A percentile compares a stretch with the other conserved stretches of the same genome.
phyloP scores from a whole-genome alignment of 2,888 invertebrate genomes.

The Scaeva pyrastri region DNA sequence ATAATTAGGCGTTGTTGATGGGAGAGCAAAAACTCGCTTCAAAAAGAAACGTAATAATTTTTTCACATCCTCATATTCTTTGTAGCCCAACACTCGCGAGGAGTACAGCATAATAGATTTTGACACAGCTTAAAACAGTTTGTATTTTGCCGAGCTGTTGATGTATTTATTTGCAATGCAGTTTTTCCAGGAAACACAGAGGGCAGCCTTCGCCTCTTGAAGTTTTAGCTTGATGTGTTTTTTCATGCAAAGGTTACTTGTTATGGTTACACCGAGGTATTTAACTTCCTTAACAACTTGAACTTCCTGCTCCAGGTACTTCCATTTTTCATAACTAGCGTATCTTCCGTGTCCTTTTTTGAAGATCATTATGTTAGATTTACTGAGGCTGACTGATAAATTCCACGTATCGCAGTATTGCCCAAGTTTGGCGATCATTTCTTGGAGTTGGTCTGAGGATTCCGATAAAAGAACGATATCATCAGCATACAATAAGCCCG shows the following conservation, averaged over 20 bases:
- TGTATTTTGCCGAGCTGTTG: neutral
- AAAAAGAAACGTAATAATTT: neutral
- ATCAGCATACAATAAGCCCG: neutral
- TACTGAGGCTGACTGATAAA: neutral
- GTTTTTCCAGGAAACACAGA: too few species aligned
- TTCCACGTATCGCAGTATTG: neutral
- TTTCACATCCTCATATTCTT: neutral
- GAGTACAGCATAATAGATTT: neutral
- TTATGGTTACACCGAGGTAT: too few species aligned
- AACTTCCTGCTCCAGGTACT: too few species aligned
- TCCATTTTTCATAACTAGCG: neutral
- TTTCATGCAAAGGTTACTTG: too few species aligned
- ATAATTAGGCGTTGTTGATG: too few species aligned
- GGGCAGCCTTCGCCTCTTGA: too few species aligned
- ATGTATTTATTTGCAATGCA: neutral
- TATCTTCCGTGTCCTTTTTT: constrained; percentile 52
- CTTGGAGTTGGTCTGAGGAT: neutral
- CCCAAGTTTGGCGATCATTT: too few species aligned
- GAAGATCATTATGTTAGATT: neutral
- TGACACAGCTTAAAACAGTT: neutral
- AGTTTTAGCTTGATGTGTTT: too few species aligned
- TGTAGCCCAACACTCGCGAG: too few species aligned
- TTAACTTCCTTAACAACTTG: too few species aligned
- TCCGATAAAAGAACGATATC: neutral
- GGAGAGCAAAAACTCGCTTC: neutral